Evolutionary conservation across 35 echinoderm and acorn worm species (phyloP).

Genomic region (Apostichopus japonicus): DNA sequence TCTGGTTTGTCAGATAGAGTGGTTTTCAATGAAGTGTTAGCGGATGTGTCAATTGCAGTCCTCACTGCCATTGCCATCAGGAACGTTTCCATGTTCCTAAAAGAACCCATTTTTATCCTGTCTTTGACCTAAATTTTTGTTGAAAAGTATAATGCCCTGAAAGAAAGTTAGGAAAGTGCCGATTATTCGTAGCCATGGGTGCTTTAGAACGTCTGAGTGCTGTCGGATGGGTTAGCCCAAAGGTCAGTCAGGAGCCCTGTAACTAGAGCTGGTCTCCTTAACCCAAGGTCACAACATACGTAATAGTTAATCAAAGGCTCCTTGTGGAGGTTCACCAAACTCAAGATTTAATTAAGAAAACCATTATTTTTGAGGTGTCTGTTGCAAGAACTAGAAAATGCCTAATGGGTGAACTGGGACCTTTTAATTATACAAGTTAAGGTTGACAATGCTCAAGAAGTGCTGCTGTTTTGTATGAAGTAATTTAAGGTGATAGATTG

Average conservation of each 20-base stretch:
- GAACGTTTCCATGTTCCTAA: neutral
- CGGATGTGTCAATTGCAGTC: neutral
- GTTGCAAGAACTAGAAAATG: neutral
- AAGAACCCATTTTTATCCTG: neutral
- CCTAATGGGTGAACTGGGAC: neutral
- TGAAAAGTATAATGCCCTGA: slow-evolving; percentile 3
- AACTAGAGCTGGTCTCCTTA: neutral
- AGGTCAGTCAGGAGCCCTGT: neutral
- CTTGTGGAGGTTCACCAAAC: slow-evolving; percentile 17
- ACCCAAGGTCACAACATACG: slow-evolving; percentile 21
- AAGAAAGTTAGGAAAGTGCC: slow-evolving; percentile 6
- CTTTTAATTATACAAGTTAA: neutral
- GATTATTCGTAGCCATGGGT: neutral
- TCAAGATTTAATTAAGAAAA: slow-evolving; percentile 33
- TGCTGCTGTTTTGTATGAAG: neutral
- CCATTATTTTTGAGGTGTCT: neutral
- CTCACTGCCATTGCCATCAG: neutral
- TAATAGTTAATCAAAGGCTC: neutral
- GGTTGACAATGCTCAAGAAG: neutral
- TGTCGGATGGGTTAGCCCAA: neutral
- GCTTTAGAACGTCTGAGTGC: neutral
- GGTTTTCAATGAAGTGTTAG: neutral
- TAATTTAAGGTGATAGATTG: neutral
- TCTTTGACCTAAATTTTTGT: slow-evolving; percentile 33
- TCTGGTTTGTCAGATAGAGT: neutral